Base-by-base conservation (phyloP, 1,140 invertebrate genomes). In the Colletes latitarsis region DNA sequence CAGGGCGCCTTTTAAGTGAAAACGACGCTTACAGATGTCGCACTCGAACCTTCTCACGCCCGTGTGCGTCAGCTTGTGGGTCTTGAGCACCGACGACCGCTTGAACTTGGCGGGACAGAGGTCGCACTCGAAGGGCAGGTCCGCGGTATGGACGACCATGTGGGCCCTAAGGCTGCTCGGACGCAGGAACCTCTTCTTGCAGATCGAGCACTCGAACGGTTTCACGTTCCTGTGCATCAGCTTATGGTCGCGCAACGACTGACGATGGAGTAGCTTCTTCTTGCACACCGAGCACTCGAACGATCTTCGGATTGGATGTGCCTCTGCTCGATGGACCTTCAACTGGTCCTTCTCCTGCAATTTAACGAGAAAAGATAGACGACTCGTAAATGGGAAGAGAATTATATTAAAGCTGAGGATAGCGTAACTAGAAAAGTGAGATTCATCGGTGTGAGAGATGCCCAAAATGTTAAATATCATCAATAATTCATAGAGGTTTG, bases 11-110 rank as follows among this genome's bases (percentile, higher is more conserved):
- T 87, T 87, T 43, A 83, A 43, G 12, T 87, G 77, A 19, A 87
- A 87, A 60, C 81, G 81, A 55, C 80, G 72, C 81, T 86, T 83
- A 72, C 85, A 87, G 14, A 86, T 87, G 68, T 87, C 72, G 73
- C 84, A 86, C 72, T 87, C 84, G 84, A 87, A 87, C 55, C 60
- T 77, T 69, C 81, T 87, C 9, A 81, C 69, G 39, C 62, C 57
- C 0, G 84, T 86, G 60, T 86, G 85, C 46, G 84, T 87, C 62
- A 87, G 57, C 46, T 77, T 83, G 60, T 87, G 84, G 14, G 84
- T 86, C 53, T 81, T 87, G 14, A 86, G 46, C 30, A 87, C 84
- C 19, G 85, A 87, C 1, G 81, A 83, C 8, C 84, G 71, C 58
- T 87, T 87, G 69, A 86, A 86, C 30, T 74, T 86, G 0, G 85